These are phyloP conservation scores for Sarcoramphus papa DNA, from an alignment of 2,797 vertebrate genomes.

Conservation along the genomic window DNA sequence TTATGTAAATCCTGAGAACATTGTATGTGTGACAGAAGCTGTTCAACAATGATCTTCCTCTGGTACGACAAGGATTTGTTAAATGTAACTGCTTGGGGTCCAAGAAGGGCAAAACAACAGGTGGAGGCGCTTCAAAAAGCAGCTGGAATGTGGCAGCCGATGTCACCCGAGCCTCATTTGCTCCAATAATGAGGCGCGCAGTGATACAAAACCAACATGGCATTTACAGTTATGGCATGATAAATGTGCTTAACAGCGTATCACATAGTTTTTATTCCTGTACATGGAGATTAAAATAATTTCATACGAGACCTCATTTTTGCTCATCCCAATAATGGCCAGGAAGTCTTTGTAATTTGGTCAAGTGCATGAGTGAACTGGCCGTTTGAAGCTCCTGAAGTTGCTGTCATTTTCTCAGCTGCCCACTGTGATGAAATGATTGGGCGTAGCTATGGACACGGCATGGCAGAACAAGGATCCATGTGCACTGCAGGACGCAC, in stretches of 20 bases:
- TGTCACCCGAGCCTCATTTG: conserved; percentile 50
- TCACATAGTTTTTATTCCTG: conserved; percentile 46
- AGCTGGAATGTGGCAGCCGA: conserved; percentile 41
- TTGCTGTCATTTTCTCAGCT: background rate
- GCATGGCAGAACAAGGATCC: background rate
- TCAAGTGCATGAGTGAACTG: background rate
- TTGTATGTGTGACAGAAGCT: conserved; percentile 6
- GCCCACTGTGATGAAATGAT: background rate
- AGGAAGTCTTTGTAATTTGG: background rate
- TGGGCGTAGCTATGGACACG: background rate
- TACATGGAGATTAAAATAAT: conserved; percentile 37
- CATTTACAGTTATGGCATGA: conserved; percentile 48
- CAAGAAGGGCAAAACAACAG: conserved; percentile 53
- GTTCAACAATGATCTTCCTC: conserved; percentile 44
- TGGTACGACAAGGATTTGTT: conserved; percentile 46
- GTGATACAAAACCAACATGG: conserved; percentile 54
- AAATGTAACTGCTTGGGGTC: conserved; percentile 31
- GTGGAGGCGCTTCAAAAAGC: conserved; percentile 52
- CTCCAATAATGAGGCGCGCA: conserved; percentile 19
- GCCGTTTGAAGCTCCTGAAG: background rate
- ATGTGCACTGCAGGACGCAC: rapidly evolving
- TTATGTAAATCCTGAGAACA: conserved; percentile 20
- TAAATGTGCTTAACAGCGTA: background rate
- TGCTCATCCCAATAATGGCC: background rate
- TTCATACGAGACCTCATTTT: background rate